Conservation (phyloP, 2,113 vertebrate genomes). For the Megaceryle torquata region DNA sequence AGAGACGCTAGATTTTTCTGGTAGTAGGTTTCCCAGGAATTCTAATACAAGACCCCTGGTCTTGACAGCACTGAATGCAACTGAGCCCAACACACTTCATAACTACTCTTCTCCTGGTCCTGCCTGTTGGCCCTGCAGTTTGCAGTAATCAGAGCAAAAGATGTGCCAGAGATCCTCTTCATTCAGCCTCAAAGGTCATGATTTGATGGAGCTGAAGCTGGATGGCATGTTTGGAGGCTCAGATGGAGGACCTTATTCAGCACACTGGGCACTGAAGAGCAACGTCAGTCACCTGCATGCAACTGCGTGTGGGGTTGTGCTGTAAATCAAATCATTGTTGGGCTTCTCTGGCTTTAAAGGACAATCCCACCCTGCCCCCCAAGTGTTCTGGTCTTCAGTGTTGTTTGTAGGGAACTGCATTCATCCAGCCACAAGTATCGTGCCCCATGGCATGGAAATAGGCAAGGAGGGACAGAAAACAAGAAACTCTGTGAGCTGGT, state of each 20-base stretch:
- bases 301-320: accelerated
- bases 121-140: not conserved
- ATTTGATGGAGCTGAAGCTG: not conserved
- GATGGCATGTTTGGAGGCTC: not conserved
- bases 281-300: not conserved
- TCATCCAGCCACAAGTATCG: not conserved
- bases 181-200: not conserved
- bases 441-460: not conserved
- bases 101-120: not conserved
- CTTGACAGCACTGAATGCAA: not conserved
- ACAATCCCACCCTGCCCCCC: not conserved
- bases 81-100: not conserved
- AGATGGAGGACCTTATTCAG: not conserved
- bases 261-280: accelerated
- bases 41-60: not conserved
- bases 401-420: not conserved
- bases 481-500: not conserved
- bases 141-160: not conserved
- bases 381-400: not conserved
- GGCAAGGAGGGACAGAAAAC: not conserved
- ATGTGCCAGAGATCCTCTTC: not conserved
- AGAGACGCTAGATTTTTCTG: not conserved
- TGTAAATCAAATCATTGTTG: not conserved
- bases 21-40: not conserved
- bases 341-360: not conserved